Evolutionary conservation across 2,113 vertebrate species (phyloP).

Genomic region (Syrrhaptes paradoxus): DNA sequence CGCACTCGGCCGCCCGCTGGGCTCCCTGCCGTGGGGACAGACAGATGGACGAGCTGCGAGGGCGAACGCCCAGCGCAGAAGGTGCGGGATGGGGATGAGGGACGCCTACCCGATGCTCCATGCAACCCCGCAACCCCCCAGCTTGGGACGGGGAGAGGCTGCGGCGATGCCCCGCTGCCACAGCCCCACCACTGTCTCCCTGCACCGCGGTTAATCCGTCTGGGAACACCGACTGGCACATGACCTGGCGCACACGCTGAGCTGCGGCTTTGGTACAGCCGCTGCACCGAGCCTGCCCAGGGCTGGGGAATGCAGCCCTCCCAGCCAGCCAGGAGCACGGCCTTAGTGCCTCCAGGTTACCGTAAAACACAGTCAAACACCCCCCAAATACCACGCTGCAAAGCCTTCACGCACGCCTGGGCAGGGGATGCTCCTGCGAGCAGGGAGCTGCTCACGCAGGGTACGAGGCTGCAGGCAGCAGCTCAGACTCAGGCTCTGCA

Average conservation of each 20-base stretch:
- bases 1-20: not conserved
- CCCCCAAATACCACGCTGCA: accelerated
- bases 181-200: not conserved
- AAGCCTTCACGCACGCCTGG: accelerated
- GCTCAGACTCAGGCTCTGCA: not conserved
- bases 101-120: not conserved
- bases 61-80: not conserved
- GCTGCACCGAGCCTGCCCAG: not conserved
- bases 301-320: not conserved
- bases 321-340: not conserved
- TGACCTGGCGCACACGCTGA: accelerated
- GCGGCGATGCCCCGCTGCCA: not conserved
- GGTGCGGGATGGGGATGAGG: not conserved
- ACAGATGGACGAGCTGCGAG: not conserved
- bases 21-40: constrained; percentile 34
- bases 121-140: not conserved
- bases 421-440: not conserved
- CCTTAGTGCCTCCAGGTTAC: accelerated
- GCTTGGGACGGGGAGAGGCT: not conserved
- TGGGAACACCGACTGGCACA: not conserved
- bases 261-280: not conserved
- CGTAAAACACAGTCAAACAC: not conserved
- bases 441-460: not conserved
- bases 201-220: not conserved
- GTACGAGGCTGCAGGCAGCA: accelerated